These are phyloP conservation scores for Phyto melanocephala DNA, from an alignment of 2,888 invertebrate genomes.

Conservation along the genomic window DNA sequence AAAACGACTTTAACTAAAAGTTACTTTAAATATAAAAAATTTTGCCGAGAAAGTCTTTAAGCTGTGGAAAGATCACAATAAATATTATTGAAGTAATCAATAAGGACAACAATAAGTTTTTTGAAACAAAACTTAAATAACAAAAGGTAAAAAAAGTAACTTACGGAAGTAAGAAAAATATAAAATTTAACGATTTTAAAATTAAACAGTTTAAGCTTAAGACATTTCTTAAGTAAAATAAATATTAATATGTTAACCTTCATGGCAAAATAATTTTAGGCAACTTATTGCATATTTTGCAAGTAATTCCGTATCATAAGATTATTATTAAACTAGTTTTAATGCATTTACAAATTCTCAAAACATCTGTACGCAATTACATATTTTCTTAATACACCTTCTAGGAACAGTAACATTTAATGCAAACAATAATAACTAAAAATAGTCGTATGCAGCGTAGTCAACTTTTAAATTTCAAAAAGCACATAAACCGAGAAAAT, in stretches of 20 bases:
- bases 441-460: neutral
- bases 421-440: neutral
- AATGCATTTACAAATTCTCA: neutral
- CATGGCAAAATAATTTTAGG: too few species aligned
- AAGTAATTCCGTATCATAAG: neutral
- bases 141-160: too few species aligned
- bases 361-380: neutral
- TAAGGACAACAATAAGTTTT: too few species aligned
- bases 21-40: neutral
- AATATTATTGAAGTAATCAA: neutral
- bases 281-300: too few species aligned
- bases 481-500: too few species aligned
- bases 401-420: neutral
- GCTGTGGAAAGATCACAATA: neutral
- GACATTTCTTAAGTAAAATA: too few species aligned
- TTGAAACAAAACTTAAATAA: too few species aligned
- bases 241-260: too few species aligned
- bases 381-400: conserved; percentile 7
- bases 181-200: too few species aligned
- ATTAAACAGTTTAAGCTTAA: too few species aligned
- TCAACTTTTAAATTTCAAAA: too few species aligned
- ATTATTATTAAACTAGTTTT: conserved; percentile 8
- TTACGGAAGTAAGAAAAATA: too few species aligned
- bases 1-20: neutral
- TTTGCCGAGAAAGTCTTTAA: neutral